phyloP scores from a whole-genome alignment of 2,113 vertebrate species.

The Melanotaenia duboulayi region DNA sequence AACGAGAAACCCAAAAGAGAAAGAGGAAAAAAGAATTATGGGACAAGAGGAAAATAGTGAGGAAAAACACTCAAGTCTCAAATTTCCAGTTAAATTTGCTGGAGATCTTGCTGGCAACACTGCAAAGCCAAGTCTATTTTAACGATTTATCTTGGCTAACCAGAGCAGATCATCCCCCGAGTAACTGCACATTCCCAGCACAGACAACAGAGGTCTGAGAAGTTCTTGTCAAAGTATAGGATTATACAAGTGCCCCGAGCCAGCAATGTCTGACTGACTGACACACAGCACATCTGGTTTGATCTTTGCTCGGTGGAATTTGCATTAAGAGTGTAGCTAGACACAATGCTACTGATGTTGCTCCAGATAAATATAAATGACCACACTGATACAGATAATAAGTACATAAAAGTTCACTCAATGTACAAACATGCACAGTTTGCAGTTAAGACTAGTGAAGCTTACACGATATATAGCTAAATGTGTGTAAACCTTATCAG shows the following conservation, averaged over 20 bases:
- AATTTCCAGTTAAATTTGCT: conserved; percentile 34
- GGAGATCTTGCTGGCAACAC: conserved; percentile 23
- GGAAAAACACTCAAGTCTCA: conserved; percentile 23
- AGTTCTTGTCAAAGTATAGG: conserved; percentile 37
- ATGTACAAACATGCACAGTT: background rate
- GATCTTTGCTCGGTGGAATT: conserved; percentile 29
- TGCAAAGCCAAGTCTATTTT: conserved; percentile 30
- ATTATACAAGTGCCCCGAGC: conserved; percentile 23
- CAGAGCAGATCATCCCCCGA: conserved; percentile 26
- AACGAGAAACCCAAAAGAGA: conserved; percentile 13
- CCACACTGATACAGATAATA: background rate
- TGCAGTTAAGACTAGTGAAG: background rate
- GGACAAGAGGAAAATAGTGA: conserved; percentile 30
- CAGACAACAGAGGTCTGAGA: conserved; percentile 36
- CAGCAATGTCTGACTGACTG: conserved; percentile 17
- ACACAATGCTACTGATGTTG: background rate
- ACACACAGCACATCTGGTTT: conserved; percentile 22
- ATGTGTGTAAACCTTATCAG: background rate
- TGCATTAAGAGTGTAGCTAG: background rate
- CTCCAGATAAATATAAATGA: conserved; percentile 3
- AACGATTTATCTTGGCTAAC: conserved; percentile 32
- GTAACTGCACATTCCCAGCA: conserved; percentile 33
- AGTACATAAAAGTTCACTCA: background rate
- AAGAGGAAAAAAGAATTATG: background rate
- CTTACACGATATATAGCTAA: background rate